These are phyloP conservation scores for Cheilosia grossa DNA, from an alignment of 2,888 invertebrate genomes.

Conservation along the genomic window DNA sequence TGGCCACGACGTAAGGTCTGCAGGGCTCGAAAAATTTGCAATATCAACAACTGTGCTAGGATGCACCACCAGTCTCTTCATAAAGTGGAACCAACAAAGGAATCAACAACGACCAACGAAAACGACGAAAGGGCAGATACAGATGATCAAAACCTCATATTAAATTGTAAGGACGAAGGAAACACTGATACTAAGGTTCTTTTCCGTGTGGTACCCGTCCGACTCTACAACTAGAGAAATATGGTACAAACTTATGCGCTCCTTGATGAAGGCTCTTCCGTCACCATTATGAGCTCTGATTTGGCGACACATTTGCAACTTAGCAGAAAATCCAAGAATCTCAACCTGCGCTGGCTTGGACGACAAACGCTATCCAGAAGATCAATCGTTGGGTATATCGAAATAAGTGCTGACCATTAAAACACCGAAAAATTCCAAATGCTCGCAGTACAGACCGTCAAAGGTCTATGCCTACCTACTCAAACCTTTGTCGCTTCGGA, in stretches of 20 bases:
- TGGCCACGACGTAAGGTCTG: no score
- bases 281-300: constrained; percentile 3
- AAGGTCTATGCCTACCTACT: not conserved
- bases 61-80: no score
- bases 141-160: no score
- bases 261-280: constrained; percentile 44
- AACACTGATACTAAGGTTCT: not conserved
- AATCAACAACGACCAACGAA: no score
- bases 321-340: constrained; percentile 32
- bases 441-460: not conserved
- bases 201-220: constrained; percentile 49
- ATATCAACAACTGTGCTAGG: no score
- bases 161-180: no score
- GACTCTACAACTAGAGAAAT: not conserved
- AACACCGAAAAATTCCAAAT: not conserved
- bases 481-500: no score
- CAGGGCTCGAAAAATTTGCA: no score
- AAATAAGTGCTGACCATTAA: constrained; percentile 15
- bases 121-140: no score
- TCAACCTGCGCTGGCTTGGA: constrained; percentile 25
- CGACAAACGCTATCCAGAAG: constrained; percentile 8
- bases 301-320: constrained; percentile 31
- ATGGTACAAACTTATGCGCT: constrained; percentile 32
- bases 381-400: not conserved
- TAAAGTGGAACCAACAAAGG: no score